These are phyloP conservation scores for Melitaea athalia DNA, from an alignment of 2,888 invertebrate genomes.

Conservation along the genomic window DNA sequence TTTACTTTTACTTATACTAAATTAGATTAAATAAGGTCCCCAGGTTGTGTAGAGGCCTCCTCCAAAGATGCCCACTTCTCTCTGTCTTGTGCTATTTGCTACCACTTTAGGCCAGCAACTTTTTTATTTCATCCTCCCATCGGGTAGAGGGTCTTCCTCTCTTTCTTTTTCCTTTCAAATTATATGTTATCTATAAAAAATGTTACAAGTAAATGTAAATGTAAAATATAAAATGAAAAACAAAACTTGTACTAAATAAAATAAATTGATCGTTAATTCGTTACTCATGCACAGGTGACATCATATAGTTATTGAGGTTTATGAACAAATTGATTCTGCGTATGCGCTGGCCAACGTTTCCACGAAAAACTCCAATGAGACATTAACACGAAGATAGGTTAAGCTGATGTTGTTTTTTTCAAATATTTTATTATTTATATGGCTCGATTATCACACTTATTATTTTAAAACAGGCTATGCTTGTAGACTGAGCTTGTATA, in stretches of 20 bases:
- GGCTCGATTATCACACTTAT: not conserved
- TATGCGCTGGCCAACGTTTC: slow-evolving; percentile 20
- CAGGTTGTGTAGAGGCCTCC: too few relatives aligned
- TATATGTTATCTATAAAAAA: too few relatives aligned
- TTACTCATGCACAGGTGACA: slow-evolving; percentile 28
- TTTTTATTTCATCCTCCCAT: too few relatives aligned
- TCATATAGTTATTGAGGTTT: slow-evolving; percentile 26
- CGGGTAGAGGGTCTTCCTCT: too few relatives aligned
- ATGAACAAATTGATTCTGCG: slow-evolving; percentile 28
- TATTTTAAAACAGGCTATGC: not conserved
- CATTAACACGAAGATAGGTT: slow-evolving; percentile 16
- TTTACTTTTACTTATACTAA: too few relatives aligned
- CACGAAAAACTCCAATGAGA: slow-evolving; percentile 28
- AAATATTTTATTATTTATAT: not conserved
- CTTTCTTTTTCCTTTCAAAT: too few relatives aligned
- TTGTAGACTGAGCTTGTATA: not conserved
- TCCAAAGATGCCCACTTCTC: too few relatives aligned
- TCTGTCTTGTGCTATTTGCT: too few relatives aligned
- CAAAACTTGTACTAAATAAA: not conserved
- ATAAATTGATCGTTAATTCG: slow-evolving; percentile 10
- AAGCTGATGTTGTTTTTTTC: slow-evolving; percentile 12
- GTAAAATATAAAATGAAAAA: not conserved
- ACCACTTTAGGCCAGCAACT: too few relatives aligned
- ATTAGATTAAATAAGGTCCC: too few relatives aligned
- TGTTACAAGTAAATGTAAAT: too few relatives aligned